Base-by-base conservation (phyloP, 2,888 invertebrate species). In the Tetropium fuscum region DNA sequence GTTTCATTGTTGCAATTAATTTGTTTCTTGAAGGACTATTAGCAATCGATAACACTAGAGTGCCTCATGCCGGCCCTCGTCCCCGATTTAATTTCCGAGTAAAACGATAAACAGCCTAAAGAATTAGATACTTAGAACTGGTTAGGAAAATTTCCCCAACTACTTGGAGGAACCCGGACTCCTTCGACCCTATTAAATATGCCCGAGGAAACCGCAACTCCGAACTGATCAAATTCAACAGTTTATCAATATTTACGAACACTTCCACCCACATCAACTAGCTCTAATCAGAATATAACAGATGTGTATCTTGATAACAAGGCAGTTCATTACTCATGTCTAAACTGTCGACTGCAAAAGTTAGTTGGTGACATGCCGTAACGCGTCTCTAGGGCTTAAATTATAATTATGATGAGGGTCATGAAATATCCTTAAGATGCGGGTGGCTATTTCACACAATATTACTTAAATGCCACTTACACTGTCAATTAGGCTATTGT, bases 251-350 rank as follows among this genome's bases (percentile, higher is more conserved):
- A 32, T 47, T 34, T 34, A 32, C 47, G 20, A 8, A 13, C 34
- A 27, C 27, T 13, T 44, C 27, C 25, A 27, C 44, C 44, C 25
- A 27, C 41, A 41, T 41, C 41, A 41, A 41, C 41, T 10, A 5
- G n/a, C 30, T 18, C 16, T 45, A 47, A 34, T 47, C 34, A 20
- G 47, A 32, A 47, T 34, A 60, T 60, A 59, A 66, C 66, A 63
- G 66, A 66, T 66, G 61, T 51, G 61, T 59, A 63, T 66, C 59
- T 57, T 47, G 61, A 63, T 61, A 61, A 60, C 63, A 59, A 57
- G 59, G 51, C 63, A 56, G 60, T 60, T 67, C 61, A 63, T 67
- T 64, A 64, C 64, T 67, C 64, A 63, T 59, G 61, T 63, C 49
- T 40, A 5, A 40, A 27, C 34, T 40, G 38, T 51, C 49, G 49